Evolutionary conservation across 2,113 vertebrate species (phyloP).

Genomic region (Sylvietta virens): DNA sequence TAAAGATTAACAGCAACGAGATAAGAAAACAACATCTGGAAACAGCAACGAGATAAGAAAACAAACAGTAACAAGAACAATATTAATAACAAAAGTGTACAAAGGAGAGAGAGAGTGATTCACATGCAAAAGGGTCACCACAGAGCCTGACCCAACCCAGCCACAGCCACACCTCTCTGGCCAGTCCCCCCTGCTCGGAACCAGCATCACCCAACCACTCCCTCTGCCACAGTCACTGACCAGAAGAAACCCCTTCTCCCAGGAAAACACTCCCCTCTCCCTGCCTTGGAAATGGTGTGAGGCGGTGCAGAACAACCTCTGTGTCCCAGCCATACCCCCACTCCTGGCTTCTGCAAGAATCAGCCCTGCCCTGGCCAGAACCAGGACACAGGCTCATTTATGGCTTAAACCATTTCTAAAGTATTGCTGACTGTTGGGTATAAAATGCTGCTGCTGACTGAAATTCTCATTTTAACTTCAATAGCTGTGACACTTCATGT

Average conservation of each 20-base stretch:
- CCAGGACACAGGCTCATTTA: neutral
- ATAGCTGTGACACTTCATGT: neutral
- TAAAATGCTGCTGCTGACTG: neutral
- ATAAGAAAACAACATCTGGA: neutral
- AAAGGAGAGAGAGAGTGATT: neutral
- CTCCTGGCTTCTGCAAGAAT: neutral
- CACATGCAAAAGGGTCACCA: neutral
- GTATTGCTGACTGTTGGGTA: neutral
- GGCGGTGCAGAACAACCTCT: neutral
- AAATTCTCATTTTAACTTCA: neutral
- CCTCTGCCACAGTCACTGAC: neutral
- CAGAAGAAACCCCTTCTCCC: neutral
- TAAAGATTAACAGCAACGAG: neutral
- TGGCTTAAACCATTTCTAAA: neutral
- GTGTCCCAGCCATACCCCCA: neutral
- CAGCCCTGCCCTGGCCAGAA: neutral
- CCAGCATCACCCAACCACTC: neutral
- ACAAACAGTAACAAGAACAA: neutral
- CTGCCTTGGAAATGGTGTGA: neutral
- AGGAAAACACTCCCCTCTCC: neutral
- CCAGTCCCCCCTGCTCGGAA: neutral
- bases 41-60: neutral
- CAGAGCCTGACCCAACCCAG: neutral
- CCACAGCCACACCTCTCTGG: neutral
- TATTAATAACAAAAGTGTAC: neutral